Conservation (phyloP, 2,888 invertebrate genomes). For the Andrena fulva region DNA sequence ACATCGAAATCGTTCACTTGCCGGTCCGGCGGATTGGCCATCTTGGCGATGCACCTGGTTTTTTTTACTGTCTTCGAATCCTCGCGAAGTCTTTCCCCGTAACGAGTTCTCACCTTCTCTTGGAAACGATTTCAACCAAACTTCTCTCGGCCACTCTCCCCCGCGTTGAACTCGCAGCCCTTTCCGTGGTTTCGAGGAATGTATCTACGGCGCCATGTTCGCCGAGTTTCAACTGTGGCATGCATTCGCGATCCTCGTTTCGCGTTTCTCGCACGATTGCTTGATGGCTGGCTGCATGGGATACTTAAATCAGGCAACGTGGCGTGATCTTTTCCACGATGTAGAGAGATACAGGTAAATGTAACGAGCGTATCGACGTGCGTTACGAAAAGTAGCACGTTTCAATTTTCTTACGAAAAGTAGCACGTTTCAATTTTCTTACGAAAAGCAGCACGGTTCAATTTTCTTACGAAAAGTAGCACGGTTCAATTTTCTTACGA, state of each 20-base stretch:
- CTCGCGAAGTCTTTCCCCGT: not conserved
- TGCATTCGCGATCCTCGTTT: conserved; percentile 40
- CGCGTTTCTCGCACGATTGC: conserved; percentile 9
- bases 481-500: too few relatives aligned
- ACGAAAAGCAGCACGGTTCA: too few relatives aligned
- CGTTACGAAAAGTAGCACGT: too few relatives aligned
- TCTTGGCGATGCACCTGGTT: not conserved
- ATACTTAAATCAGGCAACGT: not conserved
- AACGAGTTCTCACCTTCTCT: conserved; percentile 45
- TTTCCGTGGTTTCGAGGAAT: conserved; percentile 29
- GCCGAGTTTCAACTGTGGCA: conserved; percentile 16
- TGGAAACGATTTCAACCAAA: conserved; percentile 32
- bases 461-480: too few relatives aligned
- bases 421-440: too few relatives aligned
- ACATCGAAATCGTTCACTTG: not conserved
- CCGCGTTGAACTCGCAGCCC: conserved; percentile 58
- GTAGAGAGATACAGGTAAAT: not conserved
- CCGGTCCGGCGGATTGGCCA: not conserved
- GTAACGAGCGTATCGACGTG: too few relatives aligned
- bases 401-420: too few relatives aligned
- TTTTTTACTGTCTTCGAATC: conserved; percentile 4
- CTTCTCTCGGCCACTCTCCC: not conserved
- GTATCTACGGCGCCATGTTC: conserved; percentile 46
- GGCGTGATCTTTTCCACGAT: not conserved
- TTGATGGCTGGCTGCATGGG: not conserved